Evolutionary conservation across 2,888 invertebrate genomes (phyloP), one percentile per base, ranked within the genome.

Genomic region (Drosophila bunnanda): DNA sequence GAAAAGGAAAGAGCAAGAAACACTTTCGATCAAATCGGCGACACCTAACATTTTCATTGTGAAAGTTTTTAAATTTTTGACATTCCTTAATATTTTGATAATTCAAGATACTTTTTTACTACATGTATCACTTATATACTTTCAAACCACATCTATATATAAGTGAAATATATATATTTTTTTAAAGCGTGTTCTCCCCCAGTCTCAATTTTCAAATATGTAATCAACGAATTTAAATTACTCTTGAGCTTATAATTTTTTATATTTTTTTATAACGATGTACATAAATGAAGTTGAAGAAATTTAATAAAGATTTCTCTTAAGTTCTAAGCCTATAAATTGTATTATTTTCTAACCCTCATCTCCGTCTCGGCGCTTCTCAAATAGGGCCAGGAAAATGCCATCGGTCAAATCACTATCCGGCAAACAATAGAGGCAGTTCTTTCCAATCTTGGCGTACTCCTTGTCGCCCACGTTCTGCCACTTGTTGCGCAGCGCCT

Each of bases 371-470:
- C 44, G 62, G 1, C 79, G 75, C 53, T 95, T 93, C 91, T 97
- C 96, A 83, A 99, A 96, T 56, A 98, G 95, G 1, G 99, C 98
- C 38, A 99, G 94, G 92, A 99, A 99, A 93, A 99, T 99, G 3
- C 99, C 99, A 91, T 96, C 98, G 0, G 98, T 97, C 7, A 95
- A 92, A 93, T 98, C 98, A 0, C 93, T 92, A 7, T 96, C 94
- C 0, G 97, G 95, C 77, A 93, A 94, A 0, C 97, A 94, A 89
- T 98, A 96, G 43, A 99, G 90, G 90, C 98, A 98, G 74, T 94
- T 94, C 9, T 95, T 93, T 5, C 96, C 96, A 87, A 96, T 94
- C 58, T 94, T 94, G 0, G 94, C 93, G 80, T 94, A 96, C 79
- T 95, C 93, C 2, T 93, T 92, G 3, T 95, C 95, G 1, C 96